These are phyloP conservation scores for Heterohyrax brucei DNA, from an alignment of 2,797 vertebrate species.

Conservation along the genomic window DNA sequence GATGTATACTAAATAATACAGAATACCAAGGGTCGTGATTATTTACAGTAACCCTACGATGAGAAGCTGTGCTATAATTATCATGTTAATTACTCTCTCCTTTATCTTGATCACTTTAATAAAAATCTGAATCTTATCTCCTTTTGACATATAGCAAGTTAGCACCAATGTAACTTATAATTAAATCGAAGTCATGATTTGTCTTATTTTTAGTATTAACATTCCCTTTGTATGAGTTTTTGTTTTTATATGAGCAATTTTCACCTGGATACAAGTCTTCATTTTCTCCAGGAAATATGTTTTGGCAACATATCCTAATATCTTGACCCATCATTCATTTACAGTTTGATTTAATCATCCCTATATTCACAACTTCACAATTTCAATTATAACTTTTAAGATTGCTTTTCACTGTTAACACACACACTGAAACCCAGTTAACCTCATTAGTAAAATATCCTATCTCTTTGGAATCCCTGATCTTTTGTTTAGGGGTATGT, in stretches of 20 bases:
- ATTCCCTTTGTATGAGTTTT: neutral
- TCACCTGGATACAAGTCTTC: constrained; percentile 77
- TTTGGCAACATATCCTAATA: constrained; percentile 63
- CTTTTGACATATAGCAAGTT: constrained; percentile 66
- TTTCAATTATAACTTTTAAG: neutral
- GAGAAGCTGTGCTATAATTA: constrained; percentile 46
- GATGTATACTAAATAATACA: constrained; percentile 27
- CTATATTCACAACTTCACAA: constrained; percentile 13
- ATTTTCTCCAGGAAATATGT: constrained; percentile 33
- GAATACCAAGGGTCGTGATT: constrained; percentile 44
- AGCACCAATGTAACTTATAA: constrained; percentile 57
- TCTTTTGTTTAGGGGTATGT: constrained; percentile 30
- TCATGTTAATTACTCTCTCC: constrained; percentile 70
- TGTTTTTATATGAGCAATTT: constrained; percentile 34
- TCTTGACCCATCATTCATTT: constrained; percentile 52
- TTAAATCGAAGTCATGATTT: constrained; percentile 74
- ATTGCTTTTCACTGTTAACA: constrained; percentile 21
- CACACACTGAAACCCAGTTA: neutral
- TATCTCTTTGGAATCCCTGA: neutral
- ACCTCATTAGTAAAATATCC: constrained; percentile 42
- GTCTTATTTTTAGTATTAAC: constrained; percentile 66
- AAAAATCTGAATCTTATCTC: constrained; percentile 37
- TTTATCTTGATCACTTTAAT: constrained; percentile 62
- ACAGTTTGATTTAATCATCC: constrained; percentile 30
- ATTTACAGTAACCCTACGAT: constrained; percentile 46